Percentiles rank a stretch among this genome's conserved stretches.
phyloP scores from a whole-genome alignment of 2,888 invertebrate species.

The Lymantria dispar region DNA sequence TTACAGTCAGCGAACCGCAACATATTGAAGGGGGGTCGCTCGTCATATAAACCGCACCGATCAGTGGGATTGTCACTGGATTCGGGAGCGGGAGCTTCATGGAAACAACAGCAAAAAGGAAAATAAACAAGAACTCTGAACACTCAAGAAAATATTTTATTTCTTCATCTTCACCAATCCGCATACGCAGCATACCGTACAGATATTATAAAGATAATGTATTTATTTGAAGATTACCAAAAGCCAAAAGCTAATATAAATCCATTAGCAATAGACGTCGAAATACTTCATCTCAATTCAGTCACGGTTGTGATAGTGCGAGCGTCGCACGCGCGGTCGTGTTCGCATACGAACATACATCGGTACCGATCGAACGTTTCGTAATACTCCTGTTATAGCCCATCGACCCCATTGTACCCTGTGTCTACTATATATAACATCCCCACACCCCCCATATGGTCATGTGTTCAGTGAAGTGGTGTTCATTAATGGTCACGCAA shows the following conservation, averaged over 20 bases:
- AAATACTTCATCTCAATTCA: constrained; percentile 24
- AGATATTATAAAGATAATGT: too few relatives aligned
- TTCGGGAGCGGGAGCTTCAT: too few relatives aligned
- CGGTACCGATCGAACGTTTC: constrained; percentile 48
- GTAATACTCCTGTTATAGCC: constrained; percentile 47
- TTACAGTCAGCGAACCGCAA: too few relatives aligned
- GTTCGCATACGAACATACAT: constrained; percentile 27
- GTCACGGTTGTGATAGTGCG: constrained; percentile 40
- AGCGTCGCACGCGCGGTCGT: constrained; percentile 46
- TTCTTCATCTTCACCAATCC: too few relatives aligned
- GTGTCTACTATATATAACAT: constrained; percentile 31
- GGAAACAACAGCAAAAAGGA: too few relatives aligned
- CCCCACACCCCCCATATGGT: neutral
- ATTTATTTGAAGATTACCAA: neutral
- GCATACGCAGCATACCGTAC: too few relatives aligned
- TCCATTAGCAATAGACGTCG: constrained; percentile 19
- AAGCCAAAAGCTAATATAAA: constrained; percentile 8
- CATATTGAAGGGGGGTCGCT: too few relatives aligned
- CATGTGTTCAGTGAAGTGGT: constrained; percentile 38
- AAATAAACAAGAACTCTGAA: too few relatives aligned
- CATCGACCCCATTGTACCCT: constrained; percentile 45
- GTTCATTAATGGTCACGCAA: constrained; percentile 13
- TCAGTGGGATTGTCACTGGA: too few relatives aligned
- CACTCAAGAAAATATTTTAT: too few relatives aligned
- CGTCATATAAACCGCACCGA: too few relatives aligned